Base-by-base conservation (phyloP, 2,888 invertebrate species). In the Alloscopus bannaensis region DNA sequence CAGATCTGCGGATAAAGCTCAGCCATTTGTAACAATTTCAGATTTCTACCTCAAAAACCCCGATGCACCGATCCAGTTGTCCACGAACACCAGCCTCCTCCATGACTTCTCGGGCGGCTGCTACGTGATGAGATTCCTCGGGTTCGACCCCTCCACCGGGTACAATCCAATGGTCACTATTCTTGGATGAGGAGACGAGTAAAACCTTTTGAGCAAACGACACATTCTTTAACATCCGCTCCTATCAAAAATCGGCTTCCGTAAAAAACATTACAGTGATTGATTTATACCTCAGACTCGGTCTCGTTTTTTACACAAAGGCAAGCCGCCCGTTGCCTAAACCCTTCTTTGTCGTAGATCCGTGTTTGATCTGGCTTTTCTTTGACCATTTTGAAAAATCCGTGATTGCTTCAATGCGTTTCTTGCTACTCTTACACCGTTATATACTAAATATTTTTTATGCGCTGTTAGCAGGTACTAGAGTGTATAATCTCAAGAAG, bases 41-140 rank as follows among this genome's bases (percentile, higher is more conserved):
- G n/a, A n/a, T n/a, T n/a, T n/a, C n/a, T 42, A 97, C 98, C 93
- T 98, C 97, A 90, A 99, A 98, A 83, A 96, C 92, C 65, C 98
- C 98, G 82, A 98, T 92, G 88, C 94, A 94, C 85, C 97, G 92
- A 82, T 95, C 95, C 79, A 98, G 91, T 88, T 93, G 93, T 86
- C 98, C 98, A 87, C 94, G 91, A 83, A 98, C 98, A 57, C 98
- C 99, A 76, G 98, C 98, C 88, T 99, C 99, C 88, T 99, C 98
- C 84, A 94, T 91, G 62, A 97, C 96, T 90, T 99, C 98, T 71
- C 98, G 91, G 87, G 94, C 92, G 28, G 98, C 98, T 28, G 98
- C 98, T 83, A 94, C 94, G 83, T 94, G 11, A 24, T 47, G 47
- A 88, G 93, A 93, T 87, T 95, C 95, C 87, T 98, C 97, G 0